These are phyloP conservation scores for Ernsta delagoae DNA, from an alignment of 2,888 invertebrate species.

Conservation along the genomic window DNA sequence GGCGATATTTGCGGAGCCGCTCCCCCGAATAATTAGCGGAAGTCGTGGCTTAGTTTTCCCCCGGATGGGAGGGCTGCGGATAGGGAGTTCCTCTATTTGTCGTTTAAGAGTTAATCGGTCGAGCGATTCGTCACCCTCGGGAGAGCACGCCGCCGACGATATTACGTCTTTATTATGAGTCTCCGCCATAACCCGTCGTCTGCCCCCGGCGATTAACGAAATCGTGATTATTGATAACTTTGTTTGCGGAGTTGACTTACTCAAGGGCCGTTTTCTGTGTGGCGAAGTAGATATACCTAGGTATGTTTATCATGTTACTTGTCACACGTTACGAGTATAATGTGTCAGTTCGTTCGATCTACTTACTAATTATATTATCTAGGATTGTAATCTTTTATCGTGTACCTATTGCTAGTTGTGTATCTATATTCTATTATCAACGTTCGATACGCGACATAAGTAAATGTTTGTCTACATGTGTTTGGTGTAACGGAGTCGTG, in stretches of 20 bases:
- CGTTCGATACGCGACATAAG: background rate
- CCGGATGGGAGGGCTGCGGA: constrained; percentile 70
- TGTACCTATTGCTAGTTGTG: constrained; percentile 6
- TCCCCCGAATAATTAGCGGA: constrained; percentile 82
- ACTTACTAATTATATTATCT: background rate
- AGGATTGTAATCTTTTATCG: constrained; percentile 16
- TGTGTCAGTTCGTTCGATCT: background rate
- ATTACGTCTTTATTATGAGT: constrained; percentile 82
- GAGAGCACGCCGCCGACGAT: constrained; percentile 72
- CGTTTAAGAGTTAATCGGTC: constrained; percentile 85
- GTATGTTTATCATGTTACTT: constrained; percentile 40
- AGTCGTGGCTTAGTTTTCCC: constrained; percentile 83
- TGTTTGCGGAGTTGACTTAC: constrained; percentile 51
- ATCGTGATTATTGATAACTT: constrained; percentile 82
- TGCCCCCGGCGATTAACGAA: constrained; percentile 74
- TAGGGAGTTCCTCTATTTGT: constrained; percentile 83
- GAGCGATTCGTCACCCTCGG: constrained; percentile 83
- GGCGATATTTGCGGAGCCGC: constrained; percentile 70
- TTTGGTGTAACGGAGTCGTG: constrained; percentile 13
- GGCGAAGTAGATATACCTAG: background rate
- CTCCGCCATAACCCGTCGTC: constrained; percentile 54
- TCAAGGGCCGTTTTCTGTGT: constrained; percentile 40
- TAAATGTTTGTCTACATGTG: constrained; percentile 30
- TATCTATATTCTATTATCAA: background rate
- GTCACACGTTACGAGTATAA: constrained; percentile 27